A percentile compares a stretch with the other conserved stretches of the same genome.
Evolutionary conservation across 1,140 invertebrate species (phyloP).

Genomic region (Magallana gigas): DNA sequence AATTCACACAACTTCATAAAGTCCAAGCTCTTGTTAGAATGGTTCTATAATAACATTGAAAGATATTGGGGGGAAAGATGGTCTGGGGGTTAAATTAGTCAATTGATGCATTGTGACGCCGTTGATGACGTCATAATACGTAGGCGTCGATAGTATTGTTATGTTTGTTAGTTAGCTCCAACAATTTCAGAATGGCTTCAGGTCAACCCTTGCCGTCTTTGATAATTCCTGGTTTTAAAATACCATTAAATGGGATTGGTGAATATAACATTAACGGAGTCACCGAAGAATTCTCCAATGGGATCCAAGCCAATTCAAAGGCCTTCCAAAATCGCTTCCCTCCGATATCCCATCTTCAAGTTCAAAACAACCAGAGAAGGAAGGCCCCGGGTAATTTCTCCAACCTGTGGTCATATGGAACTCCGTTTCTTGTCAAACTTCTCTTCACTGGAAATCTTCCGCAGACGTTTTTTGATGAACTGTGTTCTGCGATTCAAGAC

Average conservation of each 20-base stretch:
- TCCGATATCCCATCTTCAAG: conserved; percentile 12
- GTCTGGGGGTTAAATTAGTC: no score
- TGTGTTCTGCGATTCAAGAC: background rate
- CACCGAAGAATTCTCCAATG: background rate
- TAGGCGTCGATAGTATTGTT: background rate
- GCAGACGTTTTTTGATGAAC: conserved; percentile 51
- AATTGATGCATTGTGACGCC: background rate
- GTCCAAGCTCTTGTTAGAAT: no score
- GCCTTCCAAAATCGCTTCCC: conserved; percentile 20
- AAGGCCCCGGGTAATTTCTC: conserved; percentile 28
- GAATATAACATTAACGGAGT: background rate
- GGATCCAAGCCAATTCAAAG: conserved; percentile 4
- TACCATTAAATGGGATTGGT: background rate
- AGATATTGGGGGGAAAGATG: no score
- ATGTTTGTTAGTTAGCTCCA: background rate
- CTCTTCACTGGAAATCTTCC: conserved; percentile 52
- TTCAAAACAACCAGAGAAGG: conserved; percentile 1
- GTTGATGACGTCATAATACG: background rate
- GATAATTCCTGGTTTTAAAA: conserved; percentile 9
- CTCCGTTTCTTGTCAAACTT: conserved; percentile 47
- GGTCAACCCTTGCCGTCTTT: conserved; percentile 16
- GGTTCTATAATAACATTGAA: no score
- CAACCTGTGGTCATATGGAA: conserved; percentile 54
- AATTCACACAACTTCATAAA: no score
- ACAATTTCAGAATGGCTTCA: background rate